phyloP scores from a whole-genome alignment of 2,113 vertebrate genomes.

The Pedionomus torquatus region DNA sequence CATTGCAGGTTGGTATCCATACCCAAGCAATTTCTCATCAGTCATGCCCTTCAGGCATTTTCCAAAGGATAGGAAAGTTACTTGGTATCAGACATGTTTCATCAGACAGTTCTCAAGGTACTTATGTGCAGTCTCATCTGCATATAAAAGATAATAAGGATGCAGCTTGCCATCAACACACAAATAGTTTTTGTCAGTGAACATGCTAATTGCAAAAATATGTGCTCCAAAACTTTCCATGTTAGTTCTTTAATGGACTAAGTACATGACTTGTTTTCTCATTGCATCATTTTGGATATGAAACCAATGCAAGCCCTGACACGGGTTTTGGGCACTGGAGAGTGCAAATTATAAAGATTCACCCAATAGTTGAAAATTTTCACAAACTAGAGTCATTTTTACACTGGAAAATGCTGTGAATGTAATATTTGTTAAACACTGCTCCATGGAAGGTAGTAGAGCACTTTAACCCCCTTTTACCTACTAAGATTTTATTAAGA shows the following conservation, averaged over 20 bases:
- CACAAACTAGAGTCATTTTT: background rate
- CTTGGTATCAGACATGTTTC: background rate
- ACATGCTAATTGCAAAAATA: conserved; percentile 10
- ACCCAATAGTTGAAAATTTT: background rate
- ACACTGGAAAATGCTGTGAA: background rate
- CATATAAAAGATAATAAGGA: background rate
- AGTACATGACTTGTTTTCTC: conserved; percentile 27
- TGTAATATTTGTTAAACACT: background rate
- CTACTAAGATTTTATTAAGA: background rate
- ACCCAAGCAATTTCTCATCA: background rate
- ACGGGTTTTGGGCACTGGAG: background rate
- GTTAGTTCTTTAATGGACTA: background rate
- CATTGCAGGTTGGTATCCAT: background rate
- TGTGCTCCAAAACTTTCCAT: background rate
- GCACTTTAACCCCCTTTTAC: background rate
- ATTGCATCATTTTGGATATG: conserved; percentile 51
- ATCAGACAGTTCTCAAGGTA: background rate
- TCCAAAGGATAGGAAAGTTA: background rate
- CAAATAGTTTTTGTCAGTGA: conserved; percentile 53
- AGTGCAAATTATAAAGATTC: background rate
- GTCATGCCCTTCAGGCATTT: background rate
- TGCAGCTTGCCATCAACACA: background rate
- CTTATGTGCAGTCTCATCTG: background rate
- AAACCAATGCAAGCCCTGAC: conserved; percentile 39
- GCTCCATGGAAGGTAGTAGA: background rate